Percentiles rank a stretch among this genome's conserved stretches.
Evolutionary conservation across 2,113 vertebrate genomes (phyloP).

Genomic region (Dicrurus megarhynchus): DNA sequence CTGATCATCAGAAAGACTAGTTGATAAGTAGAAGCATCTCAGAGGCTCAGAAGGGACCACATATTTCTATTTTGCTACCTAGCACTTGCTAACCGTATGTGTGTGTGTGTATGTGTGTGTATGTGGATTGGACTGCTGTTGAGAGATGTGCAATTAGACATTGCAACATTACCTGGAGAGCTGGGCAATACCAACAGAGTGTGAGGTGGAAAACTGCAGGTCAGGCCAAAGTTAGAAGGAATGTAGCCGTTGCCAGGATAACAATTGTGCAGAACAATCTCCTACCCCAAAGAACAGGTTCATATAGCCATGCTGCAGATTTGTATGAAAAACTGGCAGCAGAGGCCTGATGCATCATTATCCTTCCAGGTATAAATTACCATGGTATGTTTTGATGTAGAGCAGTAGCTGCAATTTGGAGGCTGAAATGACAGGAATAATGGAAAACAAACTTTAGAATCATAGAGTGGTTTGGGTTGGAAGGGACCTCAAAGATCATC

Average conservation of each 20-base stretch:
- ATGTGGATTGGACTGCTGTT: background rate
- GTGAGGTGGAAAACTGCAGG: background rate
- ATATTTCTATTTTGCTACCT: background rate
- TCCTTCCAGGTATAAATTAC: background rate
- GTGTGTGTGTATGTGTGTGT: background rate
- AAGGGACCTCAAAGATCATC: background rate
- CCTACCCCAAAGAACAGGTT: background rate
- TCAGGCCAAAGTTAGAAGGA: background rate
- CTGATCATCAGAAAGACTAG: background rate
- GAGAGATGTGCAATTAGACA: background rate
- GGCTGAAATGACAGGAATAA: background rate
- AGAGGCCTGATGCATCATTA: background rate
- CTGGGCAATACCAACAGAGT: background rate
- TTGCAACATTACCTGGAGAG: background rate
- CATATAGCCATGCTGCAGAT: background rate
- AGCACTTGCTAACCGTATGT: accelerated
- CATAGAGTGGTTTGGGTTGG: background rate
- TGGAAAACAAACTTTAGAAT: background rate
- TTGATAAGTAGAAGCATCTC: background rate
- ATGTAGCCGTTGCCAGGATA: background rate
- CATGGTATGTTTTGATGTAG: background rate
- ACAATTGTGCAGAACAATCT: background rate
- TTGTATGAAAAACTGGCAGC: background rate
- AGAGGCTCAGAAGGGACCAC: background rate
- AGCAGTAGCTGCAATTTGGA: background rate